Evolutionary conservation across 2,888 invertebrate genomes (phyloP).

Genomic region (Ormyrus rosae): DNA sequence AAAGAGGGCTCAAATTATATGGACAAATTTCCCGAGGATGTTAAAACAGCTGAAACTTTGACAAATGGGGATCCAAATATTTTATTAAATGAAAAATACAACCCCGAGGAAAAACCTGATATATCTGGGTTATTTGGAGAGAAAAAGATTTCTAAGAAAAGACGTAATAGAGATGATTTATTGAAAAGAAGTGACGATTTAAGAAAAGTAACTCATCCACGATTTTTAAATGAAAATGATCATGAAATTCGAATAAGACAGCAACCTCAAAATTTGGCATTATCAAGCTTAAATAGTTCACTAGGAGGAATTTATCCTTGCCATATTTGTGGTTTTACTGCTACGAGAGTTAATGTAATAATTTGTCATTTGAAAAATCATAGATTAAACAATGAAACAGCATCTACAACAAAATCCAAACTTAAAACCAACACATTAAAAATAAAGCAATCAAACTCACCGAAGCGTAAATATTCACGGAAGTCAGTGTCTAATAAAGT

Average conservation of each 20-base stretch:
- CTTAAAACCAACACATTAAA: slow-evolving; percentile 63
- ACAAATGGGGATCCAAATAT: slow-evolving; percentile 85
- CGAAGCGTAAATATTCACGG: slow-evolving; percentile 74
- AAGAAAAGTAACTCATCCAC: slow-evolving; percentile 40
- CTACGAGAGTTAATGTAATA: slow-evolving; percentile 84
- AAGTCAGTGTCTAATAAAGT: slow-evolving; percentile 68
- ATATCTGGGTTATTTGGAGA: slow-evolving; percentile 78
- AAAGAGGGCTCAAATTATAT: slow-evolving; percentile 79
- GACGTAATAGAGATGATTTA: slow-evolving; percentile 39
- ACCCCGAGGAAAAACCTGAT: slow-evolving; percentile 77
- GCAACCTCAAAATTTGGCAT: slow-evolving; percentile 70
- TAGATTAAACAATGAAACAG: slow-evolving; percentile 56
- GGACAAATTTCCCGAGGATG: slow-evolving; percentile 88
- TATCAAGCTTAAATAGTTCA: slow-evolving; percentile 48
- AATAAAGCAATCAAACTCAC: slow-evolving; percentile 61
- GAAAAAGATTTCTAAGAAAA: slow-evolving; percentile 75
- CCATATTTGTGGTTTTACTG: slow-evolving; percentile 81
- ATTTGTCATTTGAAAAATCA: slow-evolving; percentile 86
- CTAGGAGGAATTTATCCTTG: slow-evolving; percentile 77
- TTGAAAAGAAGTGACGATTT: slow-evolving; percentile 22
- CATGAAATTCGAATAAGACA: slow-evolving; percentile 61
- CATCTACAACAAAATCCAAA: slow-evolving; percentile 24
- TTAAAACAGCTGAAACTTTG: slow-evolving; percentile 84
- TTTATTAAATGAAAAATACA: slow-evolving; percentile 79
- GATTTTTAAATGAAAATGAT: slow-evolving; percentile 53